Percentiles rank a stretch among this genome's conserved stretches.
phyloP scores from a whole-genome alignment of 2,113 vertebrate genomes.

The Austrofundulus limnaeus region DNA sequence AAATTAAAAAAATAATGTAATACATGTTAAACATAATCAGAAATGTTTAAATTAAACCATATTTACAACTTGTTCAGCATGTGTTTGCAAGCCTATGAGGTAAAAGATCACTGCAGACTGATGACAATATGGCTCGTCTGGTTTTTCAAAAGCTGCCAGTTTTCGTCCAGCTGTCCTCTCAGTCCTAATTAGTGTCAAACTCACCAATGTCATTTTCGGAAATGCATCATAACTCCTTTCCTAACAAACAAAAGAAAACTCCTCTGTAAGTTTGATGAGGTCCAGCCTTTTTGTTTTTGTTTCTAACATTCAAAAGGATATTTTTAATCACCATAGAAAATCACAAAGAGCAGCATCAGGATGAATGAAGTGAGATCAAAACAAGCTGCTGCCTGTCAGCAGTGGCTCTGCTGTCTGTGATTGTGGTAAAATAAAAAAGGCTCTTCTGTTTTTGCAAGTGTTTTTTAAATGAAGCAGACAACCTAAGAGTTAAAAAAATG shows the following conservation, averaged over 20 bases:
- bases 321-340: background rate
- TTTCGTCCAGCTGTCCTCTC: background rate
- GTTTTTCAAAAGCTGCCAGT: background rate
- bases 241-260: background rate
- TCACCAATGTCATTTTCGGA: background rate
- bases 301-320: background rate
- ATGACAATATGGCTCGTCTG: background rate
- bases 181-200: background rate
- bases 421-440: background rate
- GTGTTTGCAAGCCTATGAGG: background rate
- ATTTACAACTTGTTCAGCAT: background rate
- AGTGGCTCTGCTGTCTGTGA: too few relatives aligned
- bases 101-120: background rate
- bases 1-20: background rate
- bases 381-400: background rate
- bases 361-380: background rate
- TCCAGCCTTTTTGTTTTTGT: background rate
- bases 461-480: background rate
- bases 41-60: background rate
- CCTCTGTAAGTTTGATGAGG: background rate
- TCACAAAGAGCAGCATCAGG: background rate
- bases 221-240: background rate
- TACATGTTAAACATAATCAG: background rate
- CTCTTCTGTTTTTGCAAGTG: background rate
- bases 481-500: background rate